Percentiles rank a stretch among this genome's conserved stretches.
These are phyloP conservation scores for Heliothis peltigera DNA, from an alignment of 2,888 invertebrate genomes.

Conservation along the genomic window DNA sequence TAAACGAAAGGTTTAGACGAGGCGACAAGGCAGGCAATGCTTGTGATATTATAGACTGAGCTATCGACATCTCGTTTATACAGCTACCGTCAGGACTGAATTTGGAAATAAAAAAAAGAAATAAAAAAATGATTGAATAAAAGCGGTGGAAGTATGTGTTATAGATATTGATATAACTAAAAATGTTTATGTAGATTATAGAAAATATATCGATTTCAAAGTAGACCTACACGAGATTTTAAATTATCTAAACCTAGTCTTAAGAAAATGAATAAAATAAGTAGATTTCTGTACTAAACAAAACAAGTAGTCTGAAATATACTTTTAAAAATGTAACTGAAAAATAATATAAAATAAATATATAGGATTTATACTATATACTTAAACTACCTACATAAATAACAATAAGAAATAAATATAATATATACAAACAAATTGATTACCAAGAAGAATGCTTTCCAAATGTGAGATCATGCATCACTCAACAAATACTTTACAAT, in stretches of 20 bases:
- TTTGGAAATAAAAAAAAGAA: conserved; percentile 47
- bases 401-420: conserved; percentile 36
- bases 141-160: conserved; percentile 34
- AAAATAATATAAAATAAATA: conserved; percentile 46
- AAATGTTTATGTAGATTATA: conserved; percentile 6
- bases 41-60: conserved; percentile 89
- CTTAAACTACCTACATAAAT: conserved; percentile 37
- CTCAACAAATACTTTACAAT: conserved; percentile 54
- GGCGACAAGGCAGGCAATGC: conserved; percentile 87
- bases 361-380: conserved; percentile 41
- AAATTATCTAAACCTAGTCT: conserved; percentile 26
- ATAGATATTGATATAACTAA: conserved; percentile 13
- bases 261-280: background rate
- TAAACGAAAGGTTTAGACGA: conserved; percentile 83
- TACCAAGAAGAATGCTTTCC: conserved; percentile 87
- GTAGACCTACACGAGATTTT: conserved; percentile 28
- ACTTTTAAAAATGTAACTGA: conserved; percentile 38
- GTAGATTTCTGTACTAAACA: background rate
- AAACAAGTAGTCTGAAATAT: conserved; percentile 7
- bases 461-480: conserved; percentile 66
- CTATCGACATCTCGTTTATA: conserved; percentile 87
- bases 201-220: conserved; percentile 5
- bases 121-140: conserved; percentile 41
- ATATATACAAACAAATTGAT: conserved; percentile 44
- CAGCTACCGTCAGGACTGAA: conserved; percentile 89